Percentiles rank a stretch among this genome's conserved stretches.
These are phyloP conservation scores for Lepeophtheirus nordmannii DNA, from an alignment of 2,888 invertebrate species.

Conservation along the genomic window DNA sequence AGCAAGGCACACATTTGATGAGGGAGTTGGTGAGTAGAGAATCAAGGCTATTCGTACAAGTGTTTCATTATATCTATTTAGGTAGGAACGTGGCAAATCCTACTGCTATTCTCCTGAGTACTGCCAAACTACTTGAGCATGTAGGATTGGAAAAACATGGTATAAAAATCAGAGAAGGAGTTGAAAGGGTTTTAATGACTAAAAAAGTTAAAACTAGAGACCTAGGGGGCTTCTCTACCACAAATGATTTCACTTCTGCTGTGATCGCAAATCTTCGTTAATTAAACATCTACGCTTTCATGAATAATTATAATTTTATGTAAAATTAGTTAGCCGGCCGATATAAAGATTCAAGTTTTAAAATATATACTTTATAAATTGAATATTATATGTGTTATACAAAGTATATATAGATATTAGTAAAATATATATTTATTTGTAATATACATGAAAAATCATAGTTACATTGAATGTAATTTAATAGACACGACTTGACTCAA, in stretches of 20 bases:
- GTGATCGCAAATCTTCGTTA: conserved; percentile 46
- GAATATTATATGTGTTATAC: neutral
- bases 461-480: too few species aligned
- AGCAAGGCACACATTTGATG: conserved; percentile 86
- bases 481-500: too few species aligned
- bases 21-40: conserved; percentile 60
- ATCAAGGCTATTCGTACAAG: neutral
- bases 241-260: conserved; percentile 79
- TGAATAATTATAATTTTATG: neutral
- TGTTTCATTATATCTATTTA: neutral
- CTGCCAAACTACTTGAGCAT: conserved; percentile 80
- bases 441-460: neutral
- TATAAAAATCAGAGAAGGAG: conserved; percentile 61
- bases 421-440: neutral
- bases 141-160: conserved; percentile 75
- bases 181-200: conserved; percentile 60
- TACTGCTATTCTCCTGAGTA: conserved; percentile 83
- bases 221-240: conserved; percentile 84
- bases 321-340: neutral
- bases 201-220: conserved; percentile 64
- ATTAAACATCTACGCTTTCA: neutral
- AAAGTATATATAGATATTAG: neutral
- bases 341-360: too few species aligned
- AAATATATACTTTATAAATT: too few species aligned
- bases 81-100: conserved; percentile 78